Conservation (phyloP, 1,140 invertebrate genomes). For the Drosophila funebris region DNA sequence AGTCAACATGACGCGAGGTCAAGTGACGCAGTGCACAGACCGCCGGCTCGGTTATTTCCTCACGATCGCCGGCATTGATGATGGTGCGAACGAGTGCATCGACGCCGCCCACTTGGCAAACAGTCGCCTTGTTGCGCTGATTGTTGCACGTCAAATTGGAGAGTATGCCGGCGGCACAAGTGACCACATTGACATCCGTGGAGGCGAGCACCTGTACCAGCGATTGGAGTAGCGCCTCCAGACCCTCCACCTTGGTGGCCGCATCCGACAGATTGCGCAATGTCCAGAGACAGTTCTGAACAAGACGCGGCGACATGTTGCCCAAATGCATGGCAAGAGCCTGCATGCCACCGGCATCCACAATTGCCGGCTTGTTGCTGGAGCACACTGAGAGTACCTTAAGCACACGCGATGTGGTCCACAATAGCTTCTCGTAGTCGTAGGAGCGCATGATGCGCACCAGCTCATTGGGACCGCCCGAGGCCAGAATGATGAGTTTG, state of each 20-base stretch:
- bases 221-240: conserved; percentile 94
- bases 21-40: conserved; percentile 98
- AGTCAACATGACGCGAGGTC: conserved; percentile 97
- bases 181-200: conserved; percentile 97
- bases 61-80: conserved; percentile 96
- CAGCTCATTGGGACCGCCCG: conserved; percentile 97
- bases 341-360: conserved; percentile 98
- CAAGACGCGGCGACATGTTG: conserved; percentile 95
- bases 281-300: conserved; percentile 99
- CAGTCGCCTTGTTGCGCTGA: conserved; percentile 96
- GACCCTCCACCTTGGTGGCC: conserved; percentile 96
- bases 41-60: conserved; percentile 99
- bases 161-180: conserved; percentile 98
- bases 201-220: conserved; percentile 95
- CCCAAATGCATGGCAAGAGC: conserved; percentile 97
- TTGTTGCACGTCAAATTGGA: conserved; percentile 99
- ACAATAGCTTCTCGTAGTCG: conserved; percentile 98
- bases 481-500: conserved; percentile 98
- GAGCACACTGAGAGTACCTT: conserved; percentile 98
- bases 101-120: conserved; percentile 98
- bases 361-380: conserved; percentile 98
- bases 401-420: conserved; percentile 98
- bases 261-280: conserved; percentile 98
- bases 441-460: conserved; percentile 98
- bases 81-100: conserved; percentile 97